Evolutionary conservation across 92 coral and sea anemone genomes (phyloP).

Genomic region (Epizoanthus illoricatus): DNA sequence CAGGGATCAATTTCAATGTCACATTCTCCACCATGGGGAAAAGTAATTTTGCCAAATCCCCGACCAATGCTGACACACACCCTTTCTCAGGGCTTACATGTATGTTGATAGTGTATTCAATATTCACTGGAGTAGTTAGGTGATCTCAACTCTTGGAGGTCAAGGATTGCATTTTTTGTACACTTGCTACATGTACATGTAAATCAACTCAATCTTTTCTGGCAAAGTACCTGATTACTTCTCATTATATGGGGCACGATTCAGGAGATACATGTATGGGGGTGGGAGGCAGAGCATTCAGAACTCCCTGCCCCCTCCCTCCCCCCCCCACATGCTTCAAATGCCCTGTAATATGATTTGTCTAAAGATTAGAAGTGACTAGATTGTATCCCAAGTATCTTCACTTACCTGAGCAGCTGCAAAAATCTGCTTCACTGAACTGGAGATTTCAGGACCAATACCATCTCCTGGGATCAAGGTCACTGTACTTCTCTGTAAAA

Average conservation of each 20-base stretch:
- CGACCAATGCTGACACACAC: no score
- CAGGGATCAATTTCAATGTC: no score
- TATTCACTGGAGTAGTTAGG: no score
- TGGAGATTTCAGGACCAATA: slow-evolving; percentile 98
- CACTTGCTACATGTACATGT: no score
- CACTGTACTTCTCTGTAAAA: slow-evolving; percentile 67
- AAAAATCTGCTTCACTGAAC: slow-evolving; percentile 89
- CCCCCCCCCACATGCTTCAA: background rate
- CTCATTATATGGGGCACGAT: background rate
- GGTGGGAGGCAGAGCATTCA: background rate
- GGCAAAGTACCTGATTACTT: background rate
- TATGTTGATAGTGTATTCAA: no score
- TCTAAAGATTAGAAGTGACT: background rate
- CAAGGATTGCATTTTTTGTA: no score
- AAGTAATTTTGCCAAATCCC: no score
- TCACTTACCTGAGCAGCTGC: slow-evolving; percentile 81
- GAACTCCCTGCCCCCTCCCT: background rate
- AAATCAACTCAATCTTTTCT: no score
- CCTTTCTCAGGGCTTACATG: no score
- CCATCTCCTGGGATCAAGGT: slow-evolving; percentile 99
- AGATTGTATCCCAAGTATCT: no score
- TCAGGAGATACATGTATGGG: background rate
- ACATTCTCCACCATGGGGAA: no score
- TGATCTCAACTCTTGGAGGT: no score
- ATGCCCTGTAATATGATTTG: background rate